Conservation (phyloP, 2,888 invertebrate genomes). For the Panorpa germanica region DNA sequence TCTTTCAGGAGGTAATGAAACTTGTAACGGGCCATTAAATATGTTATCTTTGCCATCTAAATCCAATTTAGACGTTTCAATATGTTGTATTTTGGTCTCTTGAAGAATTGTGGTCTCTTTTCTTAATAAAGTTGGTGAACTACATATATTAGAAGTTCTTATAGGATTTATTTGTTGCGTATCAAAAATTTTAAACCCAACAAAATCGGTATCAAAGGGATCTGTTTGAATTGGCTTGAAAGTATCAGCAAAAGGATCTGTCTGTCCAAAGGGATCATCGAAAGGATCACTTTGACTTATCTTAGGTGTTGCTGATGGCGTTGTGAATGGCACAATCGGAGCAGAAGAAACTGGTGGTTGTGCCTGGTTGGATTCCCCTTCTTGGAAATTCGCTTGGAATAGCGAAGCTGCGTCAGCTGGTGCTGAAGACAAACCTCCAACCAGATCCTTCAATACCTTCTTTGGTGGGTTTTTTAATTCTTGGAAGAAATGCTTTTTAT, state of each 20-base stretch:
- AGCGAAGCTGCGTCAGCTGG: conserved; percentile 23
- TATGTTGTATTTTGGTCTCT: conserved; percentile 19
- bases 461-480: conserved; percentile 88
- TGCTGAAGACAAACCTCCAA: conserved; percentile 25
- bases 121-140: no score
- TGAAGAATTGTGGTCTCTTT: conserved; percentile 15
- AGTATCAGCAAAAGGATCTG: conserved; percentile 44
- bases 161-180: no score
- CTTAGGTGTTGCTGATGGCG: conserved; percentile 28
- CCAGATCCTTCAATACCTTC: conserved; percentile 77
- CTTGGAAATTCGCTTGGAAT: conserved; percentile 18
- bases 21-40: conserved; percentile 47
- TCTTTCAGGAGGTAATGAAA: conserved; percentile 44
- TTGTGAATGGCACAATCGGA: conserved; percentile 14
- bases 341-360: conserved; percentile 22
- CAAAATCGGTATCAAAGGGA: conserved; percentile 36
- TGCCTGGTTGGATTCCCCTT: conserved; percentile 14
- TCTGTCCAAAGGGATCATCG: conserved; percentile 55
- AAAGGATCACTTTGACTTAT: conserved; percentile 35
- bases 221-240: conserved; percentile 35
- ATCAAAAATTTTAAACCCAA: no score
- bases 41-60: conserved; percentile 21
- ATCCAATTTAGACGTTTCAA: conserved; percentile 16
- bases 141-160: no score
- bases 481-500: conserved; percentile 92